Conservation (phyloP, 2,888 invertebrate species). For the Trichopria drosophilae region DNA sequence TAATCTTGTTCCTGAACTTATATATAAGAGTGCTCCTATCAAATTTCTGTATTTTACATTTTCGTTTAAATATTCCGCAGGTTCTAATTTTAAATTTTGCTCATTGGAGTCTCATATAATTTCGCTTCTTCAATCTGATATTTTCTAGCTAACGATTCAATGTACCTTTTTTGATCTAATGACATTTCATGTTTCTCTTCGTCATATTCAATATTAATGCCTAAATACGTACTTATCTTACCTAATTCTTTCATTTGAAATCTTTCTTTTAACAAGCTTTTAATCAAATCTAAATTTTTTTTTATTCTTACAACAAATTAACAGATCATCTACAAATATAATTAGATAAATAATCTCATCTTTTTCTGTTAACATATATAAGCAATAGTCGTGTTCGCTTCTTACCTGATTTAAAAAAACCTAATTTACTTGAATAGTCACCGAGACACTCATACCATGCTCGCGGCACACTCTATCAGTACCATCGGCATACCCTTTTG, state of each 20-base stretch:
- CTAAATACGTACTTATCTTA: too few relatives aligned
- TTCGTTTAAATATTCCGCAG: background rate
- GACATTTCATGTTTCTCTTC: too few relatives aligned
- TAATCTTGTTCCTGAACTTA: slow-evolving; percentile 23
- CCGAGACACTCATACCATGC: slow-evolving; percentile 32
- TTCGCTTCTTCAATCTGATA: slow-evolving; percentile 9
- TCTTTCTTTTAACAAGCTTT: too few relatives aligned
- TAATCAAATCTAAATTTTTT: too few relatives aligned
- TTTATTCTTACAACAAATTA: slow-evolving; percentile 18
- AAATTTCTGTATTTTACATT: slow-evolving; percentile 24
- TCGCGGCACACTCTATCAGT: slow-evolving; percentile 25
- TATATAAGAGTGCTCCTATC: slow-evolving; percentile 28
- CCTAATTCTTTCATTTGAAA: too few relatives aligned
- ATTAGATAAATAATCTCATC: slow-evolving; percentile 8
- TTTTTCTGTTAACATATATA: slow-evolving; percentile 11
- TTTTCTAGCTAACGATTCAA: slow-evolving; percentile 7
- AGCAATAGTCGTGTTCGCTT: slow-evolving; percentile 25
- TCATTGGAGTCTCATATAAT: slow-evolving; percentile 25
- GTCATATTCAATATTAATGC: too few relatives aligned
- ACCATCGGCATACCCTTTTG: slow-evolving; percentile 22
- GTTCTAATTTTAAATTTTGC: slow-evolving; percentile 22
- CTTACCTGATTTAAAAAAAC: slow-evolving; percentile 17
- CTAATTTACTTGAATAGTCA: slow-evolving; percentile 21
- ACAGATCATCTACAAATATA: slow-evolving; percentile 17
- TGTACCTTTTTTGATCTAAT: slow-evolving; percentile 4